A percentile compares a stretch with the other conserved stretches of the same genome.
Conservation (phyloP, 1,140 invertebrate species). For the Penaeus chinensis region DNA sequence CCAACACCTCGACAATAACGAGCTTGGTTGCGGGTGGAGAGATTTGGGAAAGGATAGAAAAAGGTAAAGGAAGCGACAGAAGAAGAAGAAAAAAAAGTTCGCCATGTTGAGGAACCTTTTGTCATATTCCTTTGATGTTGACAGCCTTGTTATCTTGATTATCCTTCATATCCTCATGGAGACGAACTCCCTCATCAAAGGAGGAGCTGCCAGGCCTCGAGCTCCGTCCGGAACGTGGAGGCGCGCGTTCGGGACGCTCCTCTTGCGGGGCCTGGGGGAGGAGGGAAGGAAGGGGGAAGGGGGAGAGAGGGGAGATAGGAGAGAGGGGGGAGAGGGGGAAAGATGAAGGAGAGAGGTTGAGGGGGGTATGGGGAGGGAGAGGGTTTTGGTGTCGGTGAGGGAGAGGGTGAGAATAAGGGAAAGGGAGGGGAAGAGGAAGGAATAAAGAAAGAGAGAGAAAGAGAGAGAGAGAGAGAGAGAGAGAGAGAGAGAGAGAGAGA, state of each 20-base stretch:
- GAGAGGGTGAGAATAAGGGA: conserved; percentile 4
- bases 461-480: conserved; percentile 18
- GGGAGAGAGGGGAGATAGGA: not conserved
- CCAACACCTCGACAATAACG: too few relatives aligned
- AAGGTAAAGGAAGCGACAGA: not conserved
- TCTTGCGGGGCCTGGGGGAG: not conserved
- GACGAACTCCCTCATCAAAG: too few relatives aligned
- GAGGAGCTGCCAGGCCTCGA: too few relatives aligned
- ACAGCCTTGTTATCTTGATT: too few relatives aligned
- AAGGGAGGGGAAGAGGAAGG: not conserved
- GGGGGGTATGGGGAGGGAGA: conserved; percentile 14
- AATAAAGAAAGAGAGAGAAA: not conserved
- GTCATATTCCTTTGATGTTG: too few relatives aligned
- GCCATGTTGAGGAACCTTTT: not conserved
- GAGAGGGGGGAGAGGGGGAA: not conserved
- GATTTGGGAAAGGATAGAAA: too few relatives aligned
- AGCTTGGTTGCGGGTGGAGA: too few relatives aligned
- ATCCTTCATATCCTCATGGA: too few relatives aligned
- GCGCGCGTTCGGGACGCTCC: too few relatives aligned
- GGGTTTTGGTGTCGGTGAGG: not conserved
- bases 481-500: not conserved
- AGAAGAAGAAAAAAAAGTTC: not conserved
- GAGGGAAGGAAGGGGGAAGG: not conserved
- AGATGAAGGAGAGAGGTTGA: not conserved
- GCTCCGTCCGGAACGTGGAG: too few relatives aligned